These are phyloP conservation scores for Vollenhovia emeryi DNA, from an alignment of 1,140 invertebrate species.

Conservation along the genomic window DNA sequence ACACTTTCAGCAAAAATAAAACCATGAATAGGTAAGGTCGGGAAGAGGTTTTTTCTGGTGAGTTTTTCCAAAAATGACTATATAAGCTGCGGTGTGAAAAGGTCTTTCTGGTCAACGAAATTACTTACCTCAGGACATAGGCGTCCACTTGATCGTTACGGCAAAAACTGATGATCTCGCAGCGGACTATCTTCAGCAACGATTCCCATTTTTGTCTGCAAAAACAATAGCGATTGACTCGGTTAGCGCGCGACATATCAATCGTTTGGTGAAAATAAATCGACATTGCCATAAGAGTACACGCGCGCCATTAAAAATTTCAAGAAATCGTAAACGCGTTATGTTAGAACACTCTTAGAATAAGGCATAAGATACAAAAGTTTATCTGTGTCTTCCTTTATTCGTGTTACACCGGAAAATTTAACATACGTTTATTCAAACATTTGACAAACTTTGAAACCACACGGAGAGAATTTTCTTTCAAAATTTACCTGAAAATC, in stretches of 20 bases:
- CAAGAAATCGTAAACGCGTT: background rate
- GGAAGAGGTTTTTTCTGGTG: no score
- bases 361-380: background rate
- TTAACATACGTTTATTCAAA: background rate
- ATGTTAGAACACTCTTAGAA: background rate
- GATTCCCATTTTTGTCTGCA: slow-evolving; percentile 94
- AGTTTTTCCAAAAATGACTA: no score
- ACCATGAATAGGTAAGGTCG: no score
- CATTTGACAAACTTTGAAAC: background rate
- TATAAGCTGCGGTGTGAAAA: no score
- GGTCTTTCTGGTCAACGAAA: no score
- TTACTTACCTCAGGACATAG: slow-evolving; percentile 96
- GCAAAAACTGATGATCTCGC: slow-evolving; percentile 97
- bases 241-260: background rate
- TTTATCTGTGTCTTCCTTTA: background rate
- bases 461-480: no score
- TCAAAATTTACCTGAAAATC: no score
- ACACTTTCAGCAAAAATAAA: no score
- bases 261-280: background rate
- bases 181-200: slow-evolving; percentile 95
- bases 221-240: slow-evolving; percentile 76
- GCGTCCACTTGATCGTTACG: slow-evolving; percentile 96
- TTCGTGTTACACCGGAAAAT: background rate
- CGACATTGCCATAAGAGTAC: background rate
- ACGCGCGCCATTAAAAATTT: background rate